Evolutionary conservation across 1,140 invertebrate genomes (phyloP), one percentile per base, ranked within the genome.

Genomic region (Drosophila micromelanica): DNA sequence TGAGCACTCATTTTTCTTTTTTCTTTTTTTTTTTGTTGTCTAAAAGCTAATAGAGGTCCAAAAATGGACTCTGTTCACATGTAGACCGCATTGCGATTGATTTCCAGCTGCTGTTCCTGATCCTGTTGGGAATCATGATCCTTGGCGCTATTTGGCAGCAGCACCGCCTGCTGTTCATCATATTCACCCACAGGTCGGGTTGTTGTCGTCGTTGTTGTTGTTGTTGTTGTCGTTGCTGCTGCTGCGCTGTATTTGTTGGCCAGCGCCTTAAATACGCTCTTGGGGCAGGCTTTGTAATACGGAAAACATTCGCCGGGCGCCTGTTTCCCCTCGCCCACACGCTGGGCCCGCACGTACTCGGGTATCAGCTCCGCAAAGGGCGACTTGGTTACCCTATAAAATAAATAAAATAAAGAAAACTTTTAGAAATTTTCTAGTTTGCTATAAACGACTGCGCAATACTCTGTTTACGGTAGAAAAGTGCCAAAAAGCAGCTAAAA

Each of bases 201-300:
- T 5, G 69, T 78, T 15, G 55, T 55, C 5, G 45, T 71, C n/a
- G 65, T 73, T n/a, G 32, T 57, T 51, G 61, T 76, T 32, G 71
- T 49, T 42, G 60, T 43, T 1, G 63, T 43, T 0, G 48, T 38
- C 6, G 56, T 35, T 13, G 57, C 8, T 11, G 45, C 43, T 7
- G 73, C 37, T 94, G 77, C 80, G 27, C 94, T 93, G 82, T 96
- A 96, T 92, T 95, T 94, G 91, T 93, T 93, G 30, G 94, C 93
- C 64, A 90, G 45, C 7, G 93, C 92, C 65, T 94, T 93, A 82
- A 97, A 97, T 20, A 97, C 93, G 30, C 96, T 96, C 91, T 96
- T 96, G n/a, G 96, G 95, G 82, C 96, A 97, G 17, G 95, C 94
- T 86, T 96, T 95, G 91, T 95, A 96, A 79, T 97, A 97, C 2